Evolutionary conservation across 2,113 vertebrate species (phyloP).

Genomic region (Pao palembangensis): DNA sequence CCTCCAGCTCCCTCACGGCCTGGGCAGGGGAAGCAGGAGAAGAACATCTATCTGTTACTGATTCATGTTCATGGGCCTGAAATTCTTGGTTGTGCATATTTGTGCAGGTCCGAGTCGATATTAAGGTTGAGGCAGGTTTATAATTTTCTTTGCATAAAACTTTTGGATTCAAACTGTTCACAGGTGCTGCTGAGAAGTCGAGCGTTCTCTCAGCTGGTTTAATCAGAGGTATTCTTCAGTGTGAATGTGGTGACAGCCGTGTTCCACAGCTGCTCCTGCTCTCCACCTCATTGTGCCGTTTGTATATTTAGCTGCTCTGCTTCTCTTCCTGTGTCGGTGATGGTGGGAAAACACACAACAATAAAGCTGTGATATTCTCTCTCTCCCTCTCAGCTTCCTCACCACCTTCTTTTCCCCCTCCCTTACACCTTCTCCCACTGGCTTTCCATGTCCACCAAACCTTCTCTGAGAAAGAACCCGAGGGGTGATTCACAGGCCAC

Average conservation of each 20-base stretch:
- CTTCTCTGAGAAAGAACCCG: slow-evolving; percentile 50
- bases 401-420: slow-evolving; percentile 14
- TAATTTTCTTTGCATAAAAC: too few relatives aligned
- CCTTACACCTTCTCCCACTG: slow-evolving; percentile 27
- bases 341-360: slow-evolving; percentile 72
- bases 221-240: slow-evolving; percentile 14
- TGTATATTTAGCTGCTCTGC: slow-evolving; percentile 72
- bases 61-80: background rate
- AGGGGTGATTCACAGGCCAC: slow-evolving; percentile 46
- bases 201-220: background rate
- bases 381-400: slow-evolving; percentile 14
- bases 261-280: slow-evolving; percentile 64
- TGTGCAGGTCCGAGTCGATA: too few relatives aligned
- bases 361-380: slow-evolving; percentile 41
- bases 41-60: too few relatives aligned
- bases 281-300: slow-evolving; percentile 63
- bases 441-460: slow-evolving; percentile 34
- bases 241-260: slow-evolving; percentile 33
- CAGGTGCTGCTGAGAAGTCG: background rate
- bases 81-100: too few relatives aligned
- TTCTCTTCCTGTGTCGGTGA: slow-evolving; percentile 71
- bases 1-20: slow-evolving; percentile 18
- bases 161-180: too few relatives aligned
- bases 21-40: slow-evolving; percentile 3
- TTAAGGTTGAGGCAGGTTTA: too few relatives aligned